Percentiles rank a stretch among this genome's conserved stretches.
Conservation (phyloP, 1,140 invertebrate species). For the Drosophila simulans region DNA sequence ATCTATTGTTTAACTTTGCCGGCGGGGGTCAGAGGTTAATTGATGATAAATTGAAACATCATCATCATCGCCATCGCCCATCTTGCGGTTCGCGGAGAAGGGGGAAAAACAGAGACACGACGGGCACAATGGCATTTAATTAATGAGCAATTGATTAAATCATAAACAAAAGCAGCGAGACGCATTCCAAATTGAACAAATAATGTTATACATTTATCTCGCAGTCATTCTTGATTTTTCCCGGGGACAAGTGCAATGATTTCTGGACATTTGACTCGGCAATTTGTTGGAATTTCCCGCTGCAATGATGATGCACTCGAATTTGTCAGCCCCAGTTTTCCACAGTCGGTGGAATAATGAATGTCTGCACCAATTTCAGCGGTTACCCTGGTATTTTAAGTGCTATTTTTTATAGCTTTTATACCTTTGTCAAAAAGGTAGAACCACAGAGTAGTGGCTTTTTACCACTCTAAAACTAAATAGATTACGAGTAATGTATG, state of each 20-base stretch:
- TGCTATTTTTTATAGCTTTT: background rate
- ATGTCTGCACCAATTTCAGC: constrained; percentile 13
- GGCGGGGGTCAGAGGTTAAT: constrained; percentile 70
- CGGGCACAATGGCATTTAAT: constrained; percentile 59
- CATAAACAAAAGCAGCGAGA: constrained; percentile 68
- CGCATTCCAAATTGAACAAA: constrained; percentile 55
- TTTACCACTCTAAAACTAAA: background rate
- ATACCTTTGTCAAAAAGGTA: constrained; percentile 1
- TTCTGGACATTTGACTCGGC: constrained; percentile 57
- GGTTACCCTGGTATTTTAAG: constrained; percentile 3
- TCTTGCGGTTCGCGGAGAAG: background rate
- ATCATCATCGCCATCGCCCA: constrained; percentile 45
- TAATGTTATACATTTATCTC: constrained; percentile 40
- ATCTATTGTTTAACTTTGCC: constrained; percentile 50
- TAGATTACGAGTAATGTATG: background rate
- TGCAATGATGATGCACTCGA: constrained; percentile 51
- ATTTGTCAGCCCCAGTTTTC: constrained; percentile 37
- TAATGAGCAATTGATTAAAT: constrained; percentile 81
- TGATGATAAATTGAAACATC: constrained; percentile 78
- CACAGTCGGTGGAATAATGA: constrained; percentile 24
- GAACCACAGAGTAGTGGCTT: background rate
- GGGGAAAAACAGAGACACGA: constrained; percentile 3
- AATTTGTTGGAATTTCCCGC: constrained; percentile 72
- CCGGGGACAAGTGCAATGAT: constrained; percentile 67
- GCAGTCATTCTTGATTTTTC: constrained; percentile 13